Evolutionary conservation across 2,797 vertebrate species (phyloP), one percentile per base, ranked within the genome.

Genomic region (Nyctalus aviator): DNA sequence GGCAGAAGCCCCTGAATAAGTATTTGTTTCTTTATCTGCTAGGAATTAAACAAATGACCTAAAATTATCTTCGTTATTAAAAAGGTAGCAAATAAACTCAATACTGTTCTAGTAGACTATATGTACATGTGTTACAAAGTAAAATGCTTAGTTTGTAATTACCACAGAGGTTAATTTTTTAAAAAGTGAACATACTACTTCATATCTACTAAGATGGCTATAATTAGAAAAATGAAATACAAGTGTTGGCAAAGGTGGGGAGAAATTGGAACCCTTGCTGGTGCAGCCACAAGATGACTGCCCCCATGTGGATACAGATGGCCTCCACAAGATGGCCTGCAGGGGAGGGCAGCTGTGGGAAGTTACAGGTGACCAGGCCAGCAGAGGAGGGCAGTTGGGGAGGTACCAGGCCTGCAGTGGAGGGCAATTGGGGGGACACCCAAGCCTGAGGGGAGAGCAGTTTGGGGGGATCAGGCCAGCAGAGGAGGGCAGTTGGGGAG

Each of bases 191-290:
- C 25, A 48, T 64, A 69, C n/a, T 62, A 69, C 15, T 71, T 91
- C 35, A 88, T 8, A 88, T 25, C 46, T 66, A 55, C 32, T 41
- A 57, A 57, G n/a, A 79, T 41, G 37, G 72, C 53, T 88, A 13
- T 44, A 62, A 75, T 73, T n/a, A 92, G 86, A 69, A 93, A 83
- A 82, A 81, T 46, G 41, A 17, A 76, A 85, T 81, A 35, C 23
- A 68, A n/a, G 25, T n/a, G 41, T 4, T 69, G 32, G 5, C 21
- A 23, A 84, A 50, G 23, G 62, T 18, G 23, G 21, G 27, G 46
- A 76, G 35, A 84, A 85, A 85, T 1, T 32, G 8, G 44, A 83
- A 48, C 6, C 41, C 21, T 35, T 76, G 69, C 76, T 71, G 6
- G 46, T 3, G 37, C 6, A 64, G 44, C 13, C 62, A 46, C 44